These are phyloP conservation scores for Argyresthia goedartella DNA, from an alignment of 2,888 invertebrate species.

Conservation along the genomic window DNA sequence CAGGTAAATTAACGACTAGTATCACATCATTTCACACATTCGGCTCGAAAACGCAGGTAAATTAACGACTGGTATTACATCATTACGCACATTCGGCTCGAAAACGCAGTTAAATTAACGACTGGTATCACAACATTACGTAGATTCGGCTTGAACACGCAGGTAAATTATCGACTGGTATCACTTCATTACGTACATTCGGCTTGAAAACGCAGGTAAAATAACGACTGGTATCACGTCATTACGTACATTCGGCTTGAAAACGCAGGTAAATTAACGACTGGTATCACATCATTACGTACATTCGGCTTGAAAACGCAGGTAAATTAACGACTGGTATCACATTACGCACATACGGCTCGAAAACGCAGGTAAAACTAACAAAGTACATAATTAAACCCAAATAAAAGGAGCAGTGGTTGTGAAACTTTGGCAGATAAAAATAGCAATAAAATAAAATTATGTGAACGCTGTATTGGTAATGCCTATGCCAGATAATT, in stretches of 20 bases:
- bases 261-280: no score
- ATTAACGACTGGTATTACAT: conserved; percentile 12
- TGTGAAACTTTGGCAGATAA: conserved; percentile 7
- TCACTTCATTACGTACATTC: conserved; percentile 34
- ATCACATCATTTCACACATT: conserved; percentile 33
- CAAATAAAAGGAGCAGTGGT: conserved; percentile 8
- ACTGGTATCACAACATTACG: conserved; percentile 16
- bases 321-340: no score
- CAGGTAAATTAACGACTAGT: conserved; percentile 18
- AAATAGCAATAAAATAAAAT: neutral
- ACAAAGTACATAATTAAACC: neutral
- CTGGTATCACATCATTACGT: no score
- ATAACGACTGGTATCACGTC: no score
- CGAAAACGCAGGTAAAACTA: neutral
- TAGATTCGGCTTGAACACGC: conserved; percentile 32
- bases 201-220: no score
- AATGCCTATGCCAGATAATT: conserved; percentile 24
- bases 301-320: no score
- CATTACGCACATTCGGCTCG: conserved; percentile 37
- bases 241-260: no score
- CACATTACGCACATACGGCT: no score
- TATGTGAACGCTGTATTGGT: neutral
- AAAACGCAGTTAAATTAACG: conserved; percentile 21
- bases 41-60: conserved; percentile 22
- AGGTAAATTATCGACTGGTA: conserved; percentile 19